Percentiles rank a stretch among this genome's conserved stretches.
Conservation (phyloP, 92 coral and sea anemone species). For the Montipora capitata region DNA sequence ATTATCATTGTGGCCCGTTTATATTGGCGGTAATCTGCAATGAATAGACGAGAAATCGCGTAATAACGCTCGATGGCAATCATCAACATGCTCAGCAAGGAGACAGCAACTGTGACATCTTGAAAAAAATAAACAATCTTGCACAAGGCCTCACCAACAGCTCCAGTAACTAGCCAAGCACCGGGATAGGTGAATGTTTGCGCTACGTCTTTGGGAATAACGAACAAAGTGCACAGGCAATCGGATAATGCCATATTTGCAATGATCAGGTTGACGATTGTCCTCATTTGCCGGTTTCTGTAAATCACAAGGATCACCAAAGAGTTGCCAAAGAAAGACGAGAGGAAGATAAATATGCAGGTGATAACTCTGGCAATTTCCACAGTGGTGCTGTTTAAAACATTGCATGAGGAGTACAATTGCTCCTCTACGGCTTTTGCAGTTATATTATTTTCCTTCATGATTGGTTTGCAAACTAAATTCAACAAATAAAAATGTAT, state of each 20-base stretch:
- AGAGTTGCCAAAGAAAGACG: constrained; percentile 29
- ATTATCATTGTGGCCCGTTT: constrained; percentile 3
- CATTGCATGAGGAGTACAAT: not conserved
- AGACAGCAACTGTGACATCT: constrained; percentile 52
- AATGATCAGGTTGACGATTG: constrained; percentile 44
- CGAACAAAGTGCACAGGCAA: constrained; percentile 21
- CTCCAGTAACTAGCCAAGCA: constrained; percentile 33
- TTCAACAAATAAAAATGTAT: too few species aligned
- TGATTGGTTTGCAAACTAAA: not conserved
- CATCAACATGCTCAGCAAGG: constrained; percentile 30
- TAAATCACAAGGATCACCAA: constrained; percentile 34
- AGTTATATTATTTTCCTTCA: constrained; percentile 8
- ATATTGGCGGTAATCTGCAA: not conserved
- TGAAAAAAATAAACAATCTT: constrained; percentile 40
- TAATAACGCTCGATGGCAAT: constrained; percentile 45
- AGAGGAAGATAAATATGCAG: constrained; percentile 14
- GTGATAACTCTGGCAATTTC: not conserved
- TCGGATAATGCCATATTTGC: constrained; percentile 59
- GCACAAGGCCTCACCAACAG: constrained; percentile 31
- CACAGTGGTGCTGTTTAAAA: not conserved
- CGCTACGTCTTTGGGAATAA: constrained; percentile 31
- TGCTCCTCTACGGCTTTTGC: not conserved
- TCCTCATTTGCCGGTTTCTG: constrained; percentile 23
- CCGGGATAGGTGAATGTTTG: constrained; percentile 15
- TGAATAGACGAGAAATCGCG: constrained; percentile 21